phyloP scores from a whole-genome alignment of 2,888 invertebrate species.

The Dicyrtomina minuta region DNA sequence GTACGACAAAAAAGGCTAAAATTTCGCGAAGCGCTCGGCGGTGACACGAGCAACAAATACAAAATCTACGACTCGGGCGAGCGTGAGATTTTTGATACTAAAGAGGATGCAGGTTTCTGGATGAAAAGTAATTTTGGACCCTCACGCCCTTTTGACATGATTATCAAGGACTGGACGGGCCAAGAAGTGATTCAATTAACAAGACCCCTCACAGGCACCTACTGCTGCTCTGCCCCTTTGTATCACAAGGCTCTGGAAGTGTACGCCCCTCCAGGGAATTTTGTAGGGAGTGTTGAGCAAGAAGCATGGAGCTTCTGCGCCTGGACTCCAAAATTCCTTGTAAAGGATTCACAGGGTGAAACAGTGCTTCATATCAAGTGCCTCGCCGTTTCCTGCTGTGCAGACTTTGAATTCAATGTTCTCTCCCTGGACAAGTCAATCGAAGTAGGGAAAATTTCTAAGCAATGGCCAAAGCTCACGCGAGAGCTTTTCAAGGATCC shows the following conservation, averaged over 20 bases:
- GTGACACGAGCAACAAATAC: conserved; percentile 17
- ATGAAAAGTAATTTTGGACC: background rate
- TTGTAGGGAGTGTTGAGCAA: conserved; percentile 28
- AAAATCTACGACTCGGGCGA: background rate
- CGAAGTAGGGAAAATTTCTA: conserved; percentile 27
- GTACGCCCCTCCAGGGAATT: background rate
- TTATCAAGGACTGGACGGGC: background rate
- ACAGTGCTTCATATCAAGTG: conserved; percentile 55
- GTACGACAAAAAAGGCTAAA: conserved; percentile 82
- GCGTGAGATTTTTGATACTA: background rate
- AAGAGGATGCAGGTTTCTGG: conserved; percentile 19
- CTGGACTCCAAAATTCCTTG: conserved; percentile 53
- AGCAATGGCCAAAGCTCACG: conserved; percentile 23
- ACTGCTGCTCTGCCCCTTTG: conserved; percentile 18
- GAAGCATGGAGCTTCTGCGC: conserved; percentile 21
- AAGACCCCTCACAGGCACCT: conserved; percentile 7
- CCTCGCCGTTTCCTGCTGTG: conserved; percentile 57
- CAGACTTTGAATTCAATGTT: conserved; percentile 58
- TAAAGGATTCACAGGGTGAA: conserved; percentile 55
- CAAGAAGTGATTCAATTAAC: conserved; percentile 20
- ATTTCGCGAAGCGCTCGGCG: conserved; percentile 62
- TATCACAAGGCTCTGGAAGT: conserved; percentile 1
- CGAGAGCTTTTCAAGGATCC: conserved; percentile 23
- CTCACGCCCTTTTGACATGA: conserved; percentile 15
- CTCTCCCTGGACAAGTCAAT: conserved; percentile 9